Base-by-base conservation (phyloP, 2,797 vertebrate genomes). In the Dendrocincla tyrannina region DNA sequence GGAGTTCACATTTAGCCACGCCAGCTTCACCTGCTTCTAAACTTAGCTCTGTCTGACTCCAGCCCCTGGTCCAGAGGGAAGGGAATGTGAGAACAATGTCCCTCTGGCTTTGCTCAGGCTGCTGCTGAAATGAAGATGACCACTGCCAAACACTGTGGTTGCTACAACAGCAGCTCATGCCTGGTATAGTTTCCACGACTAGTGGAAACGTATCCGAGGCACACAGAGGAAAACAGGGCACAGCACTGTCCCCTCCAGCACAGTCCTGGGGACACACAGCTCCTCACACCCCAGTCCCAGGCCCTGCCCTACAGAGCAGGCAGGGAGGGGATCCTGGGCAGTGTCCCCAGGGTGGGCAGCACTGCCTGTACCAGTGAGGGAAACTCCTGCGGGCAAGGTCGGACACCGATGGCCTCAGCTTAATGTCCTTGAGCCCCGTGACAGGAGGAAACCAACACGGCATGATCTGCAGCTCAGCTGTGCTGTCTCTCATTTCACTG, bases 91-190 rank as follows among this genome's bases (percentile, higher is more conserved):
- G 90, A 96, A 86, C 69, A 86, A 76, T 11, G 55, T 85, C 80
- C 44, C 90, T 91, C 94, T 92, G 90, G 84, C 86, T 93, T 78
- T 81, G 83, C 94, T 91, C 94, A 89, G 0, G 0, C 67, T 82
- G 90, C 80, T 95, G 66, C 32, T 55, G 91, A 82, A 91, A 88
- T 1, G 44, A 59, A 66, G 81, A 76, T 70, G 95, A 90, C 80
- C 88, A 69, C 32, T 4, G 11, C 70, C 59, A 95, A 96, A 96
- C 93, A 87, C 47, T 11, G 59, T 5, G 33, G 96, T 94, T 95
- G 94, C 93, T 87, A 96, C 90, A 96, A 95, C 91, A 96, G 78
- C 92, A 89, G 86, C 88, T 93, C 84, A 22, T 70, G 70, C 91
- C 85, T 64, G 4, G 72, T 97, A 89, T 77, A 96, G 93, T 91